Evolutionary conservation across 2,888 invertebrate species (phyloP), one percentile per base, ranked within the genome.

Genomic region (Brachynemurus nebulosus): DNA sequence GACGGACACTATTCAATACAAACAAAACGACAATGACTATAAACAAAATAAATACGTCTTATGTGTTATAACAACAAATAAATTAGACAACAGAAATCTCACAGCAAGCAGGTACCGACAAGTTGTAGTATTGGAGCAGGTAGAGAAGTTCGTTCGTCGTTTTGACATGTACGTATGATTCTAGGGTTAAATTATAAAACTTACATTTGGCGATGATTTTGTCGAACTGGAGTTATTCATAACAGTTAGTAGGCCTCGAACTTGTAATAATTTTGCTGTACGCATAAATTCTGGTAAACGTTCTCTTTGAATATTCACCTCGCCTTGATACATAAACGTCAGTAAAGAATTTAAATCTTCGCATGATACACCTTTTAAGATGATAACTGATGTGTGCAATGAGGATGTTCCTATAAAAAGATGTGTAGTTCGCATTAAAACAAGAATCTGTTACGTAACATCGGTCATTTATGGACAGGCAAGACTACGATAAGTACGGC

Each of bases 251-350:
- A 80, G 62, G 17, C 80, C 80, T 56, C 77, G 74, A 8, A 80
- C 76, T 66, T 79, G 78, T 37, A 80, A 60, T 35, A 78, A 63
- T 53, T 77, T 76, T 20, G 79, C 80, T 8, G 79, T 79, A 54
- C 78, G 74, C 41, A 79, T 59, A 58, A 79, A 78, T 11, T 78
- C 76, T 42, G 74, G 66, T 47, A 79, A 55, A 53, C 77, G 74
- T 52, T 77, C 77, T 56, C 78, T 76, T 51, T 76, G 71, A 50
- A 80, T 76, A 55, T 78, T 74, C 1, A 80, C 80, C 59, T 80
- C 79, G 45, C 80, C 80, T 61, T 78, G 78, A 56, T 80, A 80
- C 72, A 80, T 80, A 52, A 80, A 80, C 47, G 77, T 76, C 48
- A 80, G 61, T 42, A 80, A 66, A 45, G 78, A 78, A 47, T 76